Conservation (phyloP, 2,888 invertebrate species). For the Lasioglossum calceatum region DNA sequence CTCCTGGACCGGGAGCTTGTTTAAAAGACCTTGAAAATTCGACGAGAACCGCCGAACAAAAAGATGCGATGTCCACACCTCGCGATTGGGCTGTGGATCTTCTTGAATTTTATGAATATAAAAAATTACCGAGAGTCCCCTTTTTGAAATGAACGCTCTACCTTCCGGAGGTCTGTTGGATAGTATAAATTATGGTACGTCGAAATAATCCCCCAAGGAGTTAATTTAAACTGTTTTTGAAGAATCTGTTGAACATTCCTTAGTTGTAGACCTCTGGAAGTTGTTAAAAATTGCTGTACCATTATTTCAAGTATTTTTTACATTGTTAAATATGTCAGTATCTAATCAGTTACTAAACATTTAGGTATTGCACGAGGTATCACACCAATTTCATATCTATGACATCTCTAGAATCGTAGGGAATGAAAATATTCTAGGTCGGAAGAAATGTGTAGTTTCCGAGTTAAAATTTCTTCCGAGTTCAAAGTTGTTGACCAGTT, state of each 20-base stretch:
- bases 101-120: neutral
- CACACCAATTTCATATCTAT: no score
- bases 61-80: neutral
- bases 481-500: no score
- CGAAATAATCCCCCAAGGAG: neutral
- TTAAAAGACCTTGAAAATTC: constrained; percentile 24
- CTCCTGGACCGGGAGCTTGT: constrained; percentile 65
- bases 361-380: no score
- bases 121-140: neutral
- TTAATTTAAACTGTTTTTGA: neutral
- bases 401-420: no score
- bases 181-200: neutral
- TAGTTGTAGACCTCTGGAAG: neutral
- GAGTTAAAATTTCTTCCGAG: no score
- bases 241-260: neutral
- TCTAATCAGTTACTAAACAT: no score
- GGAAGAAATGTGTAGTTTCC: no score
- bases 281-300: no score
- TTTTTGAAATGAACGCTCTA: neutral
- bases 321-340: no score
- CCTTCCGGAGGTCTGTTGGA: neutral
- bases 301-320: no score
- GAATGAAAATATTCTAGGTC: no score
- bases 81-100: neutral
- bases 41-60: neutral